phyloP scores from a whole-genome alignment of 2,888 invertebrate species.

The Polyommatus iphigenia region DNA sequence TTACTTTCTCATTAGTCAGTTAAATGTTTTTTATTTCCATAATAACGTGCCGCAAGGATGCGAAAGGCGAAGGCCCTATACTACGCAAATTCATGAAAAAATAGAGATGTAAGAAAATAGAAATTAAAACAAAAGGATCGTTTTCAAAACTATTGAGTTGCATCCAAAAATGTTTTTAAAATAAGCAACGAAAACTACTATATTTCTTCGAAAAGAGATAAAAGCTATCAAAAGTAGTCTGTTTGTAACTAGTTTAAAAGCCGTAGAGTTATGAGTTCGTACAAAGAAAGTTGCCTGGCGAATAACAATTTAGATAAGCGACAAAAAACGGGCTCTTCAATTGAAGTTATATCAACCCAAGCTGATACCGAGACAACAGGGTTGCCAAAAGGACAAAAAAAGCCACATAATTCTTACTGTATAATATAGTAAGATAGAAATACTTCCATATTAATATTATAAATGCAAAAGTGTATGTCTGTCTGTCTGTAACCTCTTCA shows the following conservation, averaged over 20 bases:
- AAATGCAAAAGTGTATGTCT: too few relatives aligned
- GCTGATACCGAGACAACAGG: not conserved
- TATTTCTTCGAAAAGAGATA: conserved; percentile 10
- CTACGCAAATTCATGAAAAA: too few relatives aligned
- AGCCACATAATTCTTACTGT: not conserved
- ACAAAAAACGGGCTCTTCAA: conserved; percentile 36
- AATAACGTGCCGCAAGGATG: too few relatives aligned
- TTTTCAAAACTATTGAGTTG: not conserved
- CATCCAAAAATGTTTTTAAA: not conserved
- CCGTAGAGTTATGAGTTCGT: conserved; percentile 25
- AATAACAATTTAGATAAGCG: conserved; percentile 36
- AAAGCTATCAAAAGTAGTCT: not conserved
- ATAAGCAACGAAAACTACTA: not conserved
- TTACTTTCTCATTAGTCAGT: too few relatives aligned
- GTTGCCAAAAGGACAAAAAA: conserved; percentile 29
- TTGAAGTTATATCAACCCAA: conserved; percentile 34
- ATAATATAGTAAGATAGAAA: too few relatives aligned
- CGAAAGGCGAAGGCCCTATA: too few relatives aligned
- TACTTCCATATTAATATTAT: too few relatives aligned
- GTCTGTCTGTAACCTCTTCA: too few relatives aligned
- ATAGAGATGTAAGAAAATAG: too few relatives aligned
- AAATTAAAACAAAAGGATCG: too few relatives aligned
- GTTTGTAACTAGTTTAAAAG: conserved; percentile 14
- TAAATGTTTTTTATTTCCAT: too few relatives aligned
- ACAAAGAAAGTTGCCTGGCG: conserved; percentile 35